Conservation (phyloP, 2,888 invertebrate species). For the Drosophila vallismaia region DNA sequence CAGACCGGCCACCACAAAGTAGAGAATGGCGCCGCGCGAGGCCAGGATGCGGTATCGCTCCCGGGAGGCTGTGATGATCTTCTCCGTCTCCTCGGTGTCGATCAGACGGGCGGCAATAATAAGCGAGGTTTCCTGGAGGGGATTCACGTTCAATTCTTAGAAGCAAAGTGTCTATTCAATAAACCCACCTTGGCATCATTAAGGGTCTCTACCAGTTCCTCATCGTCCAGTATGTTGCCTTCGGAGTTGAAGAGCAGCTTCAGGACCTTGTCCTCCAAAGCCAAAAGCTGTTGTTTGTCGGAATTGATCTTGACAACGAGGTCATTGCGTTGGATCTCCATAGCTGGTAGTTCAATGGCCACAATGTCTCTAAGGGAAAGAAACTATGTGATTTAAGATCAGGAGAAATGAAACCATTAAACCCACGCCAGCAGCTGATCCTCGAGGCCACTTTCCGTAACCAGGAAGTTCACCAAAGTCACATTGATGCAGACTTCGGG, state of each 20-base stretch:
- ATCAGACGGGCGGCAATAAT: constrained; percentile 94
- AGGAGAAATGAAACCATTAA: background rate
- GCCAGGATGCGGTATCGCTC: constrained; percentile 94
- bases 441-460: constrained; percentile 94
- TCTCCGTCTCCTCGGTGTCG: constrained; percentile 94
- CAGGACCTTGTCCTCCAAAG: constrained; percentile 95
- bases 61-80: constrained; percentile 92
- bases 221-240: constrained; percentile 96
- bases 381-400: background rate
- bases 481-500: constrained; percentile 97
- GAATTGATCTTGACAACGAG: constrained; percentile 93
- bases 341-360: constrained; percentile 94
- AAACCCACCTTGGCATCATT: constrained; percentile 81
- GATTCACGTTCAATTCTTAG: background rate
- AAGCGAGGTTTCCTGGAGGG: constrained; percentile 91
- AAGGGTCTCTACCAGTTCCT: constrained; percentile 93
- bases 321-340: constrained; percentile 92
- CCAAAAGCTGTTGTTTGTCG: constrained; percentile 92
- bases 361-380: constrained; percentile 86
- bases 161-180: background rate
- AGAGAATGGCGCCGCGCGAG: constrained; percentile 93
- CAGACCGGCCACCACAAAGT: constrained; percentile 94
- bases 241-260: constrained; percentile 91
- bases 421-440: constrained; percentile 95
- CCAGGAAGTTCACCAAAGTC: constrained; percentile 96